Base-by-base conservation (phyloP, 92 coral and sea anemone genomes). In the Paragorgia papillata region DNA sequence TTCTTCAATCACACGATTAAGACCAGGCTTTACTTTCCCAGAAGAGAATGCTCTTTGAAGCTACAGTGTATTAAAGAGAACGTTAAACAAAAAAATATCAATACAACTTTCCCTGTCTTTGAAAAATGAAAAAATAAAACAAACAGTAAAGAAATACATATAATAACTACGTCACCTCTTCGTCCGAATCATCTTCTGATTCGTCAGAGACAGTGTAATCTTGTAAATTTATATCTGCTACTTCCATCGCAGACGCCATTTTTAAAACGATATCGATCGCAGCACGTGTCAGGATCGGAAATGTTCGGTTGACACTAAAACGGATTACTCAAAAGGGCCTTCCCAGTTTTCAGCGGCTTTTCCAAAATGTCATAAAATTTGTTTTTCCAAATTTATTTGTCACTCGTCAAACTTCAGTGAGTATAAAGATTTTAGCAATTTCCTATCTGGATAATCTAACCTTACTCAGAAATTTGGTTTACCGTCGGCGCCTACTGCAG, bases 21-120 rank as follows among this genome's bases (percentile, higher is more conserved):
- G 70, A 43, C 98, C 98, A 9, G 86, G 95, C 74, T 94, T 86
- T 27, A 94, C 86, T 57, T 86, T 88, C 1, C 98, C 98, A 28
- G 88, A 79, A 33, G 90, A 80, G 63, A 94, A 94, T 35, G 95
- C 92, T 58, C 82, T 84, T 64, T 86, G 97, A 31, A 94, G 89
- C 98, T 94, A 81, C 33, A 30, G 27, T 12, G 27, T n/a, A n/a
- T n/a, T n/a, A n/a, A n/a, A n/a, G 17, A 2, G 22, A 28, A 40
- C 37, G 27, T 22, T 26, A 39, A 18, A 63, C 44, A 48, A 9
- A 37, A 33, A 34, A 73, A 41, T 56, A 15, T 17, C 15, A 19
- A 39, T 41, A 39, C 49, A 15, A 46, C 14, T 15, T 51, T 22
- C 18, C 14, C 32, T 39, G 43, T n/a, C 37, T 1, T 32, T 15